Evolutionary conservation across 1,140 invertebrate species (phyloP).

Genomic region (Bombus terrestris): DNA sequence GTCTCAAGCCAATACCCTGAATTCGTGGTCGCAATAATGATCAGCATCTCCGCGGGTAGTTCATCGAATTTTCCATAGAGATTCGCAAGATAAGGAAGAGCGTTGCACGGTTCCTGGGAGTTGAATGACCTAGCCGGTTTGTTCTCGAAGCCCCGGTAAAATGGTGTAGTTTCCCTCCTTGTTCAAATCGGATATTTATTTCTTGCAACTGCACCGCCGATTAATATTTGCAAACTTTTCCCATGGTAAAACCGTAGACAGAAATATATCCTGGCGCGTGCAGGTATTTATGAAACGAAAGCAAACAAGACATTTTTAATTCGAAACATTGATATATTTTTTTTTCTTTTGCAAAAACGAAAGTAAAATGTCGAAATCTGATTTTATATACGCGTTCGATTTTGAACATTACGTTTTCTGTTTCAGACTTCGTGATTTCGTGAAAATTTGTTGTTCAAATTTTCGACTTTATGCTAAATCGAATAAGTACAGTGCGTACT

Average conservation of each 20-base stretch:
- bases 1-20: slow-evolving; percentile 14
- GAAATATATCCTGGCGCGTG: background rate
- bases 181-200: slow-evolving; percentile 46
- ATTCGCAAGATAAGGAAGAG: slow-evolving; percentile 41
- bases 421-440: background rate
- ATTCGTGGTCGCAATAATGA: slow-evolving; percentile 46
- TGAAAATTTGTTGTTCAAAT: background rate
- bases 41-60: slow-evolving; percentile 38
- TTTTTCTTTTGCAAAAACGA: background rate
- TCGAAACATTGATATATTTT: background rate
- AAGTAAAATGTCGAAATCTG: background rate
- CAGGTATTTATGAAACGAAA: slow-evolving; percentile 22
- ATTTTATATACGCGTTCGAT: background rate
- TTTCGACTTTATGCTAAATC: background rate
- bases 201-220: background rate
- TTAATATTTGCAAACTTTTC: slow-evolving; percentile 51
- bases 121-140: slow-evolving; percentile 49
- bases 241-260: background rate
- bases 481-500: background rate
- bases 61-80: slow-evolving; percentile 59
- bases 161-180: slow-evolving; percentile 21
- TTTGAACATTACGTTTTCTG: no score
- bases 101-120: slow-evolving; percentile 41
- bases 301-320: slow-evolving; percentile 15
- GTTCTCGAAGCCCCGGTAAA: slow-evolving; percentile 41